Conservation (phyloP, 2,888 invertebrate genomes). For the Smittia aterrima region DNA sequence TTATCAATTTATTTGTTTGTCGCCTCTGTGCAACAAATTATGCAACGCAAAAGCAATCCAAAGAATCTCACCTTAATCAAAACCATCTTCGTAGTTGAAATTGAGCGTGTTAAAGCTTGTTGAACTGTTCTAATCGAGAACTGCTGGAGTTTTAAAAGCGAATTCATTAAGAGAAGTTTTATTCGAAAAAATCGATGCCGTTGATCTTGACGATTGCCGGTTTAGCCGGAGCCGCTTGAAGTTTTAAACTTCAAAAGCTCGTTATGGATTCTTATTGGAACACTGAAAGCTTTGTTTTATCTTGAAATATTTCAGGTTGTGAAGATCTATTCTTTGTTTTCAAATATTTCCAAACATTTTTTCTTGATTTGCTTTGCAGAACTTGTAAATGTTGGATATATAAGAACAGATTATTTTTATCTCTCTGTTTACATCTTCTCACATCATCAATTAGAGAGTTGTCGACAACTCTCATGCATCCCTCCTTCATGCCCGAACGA, state of each 20-base stretch:
- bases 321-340: too few species aligned
- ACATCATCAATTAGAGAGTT: too few species aligned
- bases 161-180: conserved; percentile 20
- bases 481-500: too few species aligned
- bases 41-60: neutral
- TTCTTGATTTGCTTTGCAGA: too few species aligned
- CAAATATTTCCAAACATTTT: too few species aligned
- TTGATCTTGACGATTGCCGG: conserved; percentile 7
- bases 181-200: neutral
- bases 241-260: neutral
- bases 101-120: neutral
- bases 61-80: conserved; percentile 23
- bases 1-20: neutral
- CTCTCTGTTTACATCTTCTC: too few species aligned
- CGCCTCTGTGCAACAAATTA: neutral
- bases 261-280: neutral
- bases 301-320: too few species aligned
- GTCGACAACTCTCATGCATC: too few species aligned
- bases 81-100: conserved; percentile 36
- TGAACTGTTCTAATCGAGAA: neutral
- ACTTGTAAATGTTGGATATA: too few species aligned
- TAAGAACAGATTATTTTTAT: too few species aligned
- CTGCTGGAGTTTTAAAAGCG: neutral
- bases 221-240: neutral
- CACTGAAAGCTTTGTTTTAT: too few species aligned